Evolutionary conservation across 2,113 vertebrate genomes (phyloP).

Genomic region (Sebastes schlegelii): DNA sequence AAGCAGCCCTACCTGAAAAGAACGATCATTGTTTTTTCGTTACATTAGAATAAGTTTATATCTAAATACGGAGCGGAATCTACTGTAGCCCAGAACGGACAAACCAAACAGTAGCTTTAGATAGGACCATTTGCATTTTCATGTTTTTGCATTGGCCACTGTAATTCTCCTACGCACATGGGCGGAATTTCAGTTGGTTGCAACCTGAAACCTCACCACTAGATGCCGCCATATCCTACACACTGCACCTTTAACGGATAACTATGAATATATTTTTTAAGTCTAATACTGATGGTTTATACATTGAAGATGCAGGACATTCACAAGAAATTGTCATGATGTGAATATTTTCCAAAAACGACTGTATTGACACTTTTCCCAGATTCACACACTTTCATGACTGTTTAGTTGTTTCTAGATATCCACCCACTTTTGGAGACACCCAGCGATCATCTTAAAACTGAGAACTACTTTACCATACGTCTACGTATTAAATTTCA

Average conservation of each 20-base stretch:
- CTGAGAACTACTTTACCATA: constrained; percentile 39
- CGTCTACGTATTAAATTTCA: constrained; percentile 49
- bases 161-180: no score
- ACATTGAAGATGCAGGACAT: neutral
- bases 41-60: no score
- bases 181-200: no score
- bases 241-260: neutral
- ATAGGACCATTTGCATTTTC: no score
- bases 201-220: no score
- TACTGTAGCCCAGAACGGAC: no score
- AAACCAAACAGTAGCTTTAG: no score
- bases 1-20: no score
- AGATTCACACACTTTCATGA: neutral
- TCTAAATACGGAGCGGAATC: no score
- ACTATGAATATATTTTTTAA: neutral
- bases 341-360: neutral
- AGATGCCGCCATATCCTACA: no score
- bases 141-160: no score
- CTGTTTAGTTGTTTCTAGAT: neutral
- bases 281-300: neutral
- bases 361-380: neutral
- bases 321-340: neutral
- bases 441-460: neutral
- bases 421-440: constrained; percentile 11
- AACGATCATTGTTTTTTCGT: no score